Percentiles rank a stretch among this genome's conserved stretches.
Conservation (phyloP, 2,888 invertebrate species). For the Oscheius sp. region DNA sequence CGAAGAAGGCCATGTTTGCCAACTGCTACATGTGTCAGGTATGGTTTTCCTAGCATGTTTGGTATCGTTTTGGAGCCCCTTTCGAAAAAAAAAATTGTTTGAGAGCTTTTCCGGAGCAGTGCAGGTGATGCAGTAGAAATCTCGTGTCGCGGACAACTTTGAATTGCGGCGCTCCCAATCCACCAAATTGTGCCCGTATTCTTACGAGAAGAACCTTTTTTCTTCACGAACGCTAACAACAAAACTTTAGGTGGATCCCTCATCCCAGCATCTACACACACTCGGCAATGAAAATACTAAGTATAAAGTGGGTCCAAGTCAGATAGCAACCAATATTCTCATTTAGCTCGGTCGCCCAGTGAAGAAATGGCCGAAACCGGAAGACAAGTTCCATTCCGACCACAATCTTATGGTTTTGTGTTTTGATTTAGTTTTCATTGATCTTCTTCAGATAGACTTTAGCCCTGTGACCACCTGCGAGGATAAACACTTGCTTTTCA, state of each 20-base stretch:
- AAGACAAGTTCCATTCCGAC: constrained; percentile 18
- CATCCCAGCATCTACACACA: constrained; percentile 59
- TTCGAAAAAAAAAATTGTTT: too few species aligned
- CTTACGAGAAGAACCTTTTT: too few species aligned
- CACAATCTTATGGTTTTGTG: not conserved
- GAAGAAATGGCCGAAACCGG: constrained; percentile 5
- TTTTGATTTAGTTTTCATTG: not conserved
- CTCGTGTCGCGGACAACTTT: too few species aligned
- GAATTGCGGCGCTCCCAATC: too few species aligned
- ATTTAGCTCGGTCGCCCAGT: constrained; percentile 25
- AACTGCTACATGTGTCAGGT: constrained; percentile 59
- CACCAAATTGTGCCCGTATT: too few species aligned
- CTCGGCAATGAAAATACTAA: constrained; percentile 51
- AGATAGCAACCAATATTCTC: not conserved
- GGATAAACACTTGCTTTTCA: constrained; percentile 15
- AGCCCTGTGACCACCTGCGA: not conserved
- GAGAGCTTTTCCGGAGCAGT: too few species aligned
- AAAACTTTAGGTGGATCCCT: constrained; percentile 42
- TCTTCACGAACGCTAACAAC: too few species aligned
- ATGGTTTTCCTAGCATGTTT: too few species aligned
- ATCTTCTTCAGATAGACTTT: constrained; percentile 10
- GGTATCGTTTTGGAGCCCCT: too few species aligned
- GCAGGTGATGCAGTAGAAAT: too few species aligned
- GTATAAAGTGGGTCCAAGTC: constrained; percentile 35
- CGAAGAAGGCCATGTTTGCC: constrained; percentile 50